A percentile compares a stretch with the other conserved stretches of the same genome.
phyloP scores from a whole-genome alignment of 2,888 invertebrate species.

The Diaperis boleti region DNA sequence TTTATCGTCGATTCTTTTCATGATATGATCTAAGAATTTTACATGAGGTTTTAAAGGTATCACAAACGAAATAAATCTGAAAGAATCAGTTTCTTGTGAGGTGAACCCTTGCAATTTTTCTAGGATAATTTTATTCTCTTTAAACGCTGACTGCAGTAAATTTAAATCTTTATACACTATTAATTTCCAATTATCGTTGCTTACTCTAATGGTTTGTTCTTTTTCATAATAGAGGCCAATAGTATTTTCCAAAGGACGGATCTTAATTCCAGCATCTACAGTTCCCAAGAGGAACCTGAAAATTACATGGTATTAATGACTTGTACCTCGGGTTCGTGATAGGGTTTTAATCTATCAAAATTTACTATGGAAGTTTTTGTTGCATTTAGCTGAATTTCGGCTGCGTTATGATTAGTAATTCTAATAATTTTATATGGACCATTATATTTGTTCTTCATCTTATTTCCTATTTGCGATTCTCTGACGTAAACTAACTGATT shows the following conservation, averaged over 20 bases:
- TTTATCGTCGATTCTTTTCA: not conserved
- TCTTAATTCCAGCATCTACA: not conserved
- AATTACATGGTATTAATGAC: too few relatives aligned
- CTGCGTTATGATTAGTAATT: not conserved
- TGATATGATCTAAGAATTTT: not conserved
- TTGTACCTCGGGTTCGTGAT: not conserved
- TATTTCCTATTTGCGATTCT: not conserved
- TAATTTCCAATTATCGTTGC: slow-evolving; percentile 37
- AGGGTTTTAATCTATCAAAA: not conserved
- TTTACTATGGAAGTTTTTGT: slow-evolving; percentile 1
- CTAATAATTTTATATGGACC: not conserved
- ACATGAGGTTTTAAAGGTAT: not conserved
- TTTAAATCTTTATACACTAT: slow-evolving; percentile 35
- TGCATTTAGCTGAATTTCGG: not conserved
- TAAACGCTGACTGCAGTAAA: not conserved
- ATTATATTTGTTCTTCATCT: slow-evolving; percentile 2
- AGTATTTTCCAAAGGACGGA: not conserved
- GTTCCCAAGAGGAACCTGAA: not conserved
- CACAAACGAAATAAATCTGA: not conserved
- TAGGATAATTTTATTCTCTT: not conserved
- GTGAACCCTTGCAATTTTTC: not conserved
- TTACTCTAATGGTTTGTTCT: slow-evolving; percentile 25
- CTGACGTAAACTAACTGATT: not conserved
- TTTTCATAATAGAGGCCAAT: too few relatives aligned
- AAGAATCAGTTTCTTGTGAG: not conserved